Evolutionary conservation across 2,797 vertebrate species (phyloP).

Genomic region (Pseudochirops corinnae): DNA sequence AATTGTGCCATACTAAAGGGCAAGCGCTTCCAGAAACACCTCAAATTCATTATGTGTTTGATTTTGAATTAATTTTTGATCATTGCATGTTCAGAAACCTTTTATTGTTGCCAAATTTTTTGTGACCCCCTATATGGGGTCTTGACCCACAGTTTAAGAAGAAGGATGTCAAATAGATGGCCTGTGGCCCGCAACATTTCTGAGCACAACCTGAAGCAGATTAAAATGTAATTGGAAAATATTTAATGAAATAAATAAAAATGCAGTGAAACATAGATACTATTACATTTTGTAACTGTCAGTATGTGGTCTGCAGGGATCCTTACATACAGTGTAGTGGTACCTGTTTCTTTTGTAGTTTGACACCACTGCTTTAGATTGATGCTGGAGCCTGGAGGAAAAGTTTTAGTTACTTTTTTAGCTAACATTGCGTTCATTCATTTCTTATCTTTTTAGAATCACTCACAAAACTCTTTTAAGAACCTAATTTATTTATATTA

Average conservation of each 20-base stretch:
- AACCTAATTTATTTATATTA: background rate
- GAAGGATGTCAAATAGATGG: background rate
- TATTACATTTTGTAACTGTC: background rate
- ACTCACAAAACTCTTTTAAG: background rate
- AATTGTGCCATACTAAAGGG: too few species aligned
- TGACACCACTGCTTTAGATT: background rate
- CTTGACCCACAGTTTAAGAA: too few species aligned
- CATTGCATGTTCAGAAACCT: too few species aligned
- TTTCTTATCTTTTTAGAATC: background rate
- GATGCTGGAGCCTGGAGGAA: background rate
- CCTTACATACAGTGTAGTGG: background rate
- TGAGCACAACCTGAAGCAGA: background rate
- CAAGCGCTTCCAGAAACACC: too few species aligned
- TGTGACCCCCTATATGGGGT: too few species aligned
- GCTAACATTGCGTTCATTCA: background rate
- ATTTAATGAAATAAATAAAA: background rate
- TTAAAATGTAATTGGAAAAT: background rate
- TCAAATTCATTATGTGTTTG: too few species aligned
- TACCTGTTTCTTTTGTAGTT: background rate
- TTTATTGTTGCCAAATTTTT: too few species aligned
- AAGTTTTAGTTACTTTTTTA: background rate
- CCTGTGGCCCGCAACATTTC: background rate
- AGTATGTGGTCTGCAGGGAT: background rate
- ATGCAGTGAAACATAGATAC: background rate
- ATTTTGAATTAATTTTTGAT: too few species aligned